Conservation (phyloP, 2,113 vertebrate genomes). For the Ailuropoda melanoleuca region DNA sequence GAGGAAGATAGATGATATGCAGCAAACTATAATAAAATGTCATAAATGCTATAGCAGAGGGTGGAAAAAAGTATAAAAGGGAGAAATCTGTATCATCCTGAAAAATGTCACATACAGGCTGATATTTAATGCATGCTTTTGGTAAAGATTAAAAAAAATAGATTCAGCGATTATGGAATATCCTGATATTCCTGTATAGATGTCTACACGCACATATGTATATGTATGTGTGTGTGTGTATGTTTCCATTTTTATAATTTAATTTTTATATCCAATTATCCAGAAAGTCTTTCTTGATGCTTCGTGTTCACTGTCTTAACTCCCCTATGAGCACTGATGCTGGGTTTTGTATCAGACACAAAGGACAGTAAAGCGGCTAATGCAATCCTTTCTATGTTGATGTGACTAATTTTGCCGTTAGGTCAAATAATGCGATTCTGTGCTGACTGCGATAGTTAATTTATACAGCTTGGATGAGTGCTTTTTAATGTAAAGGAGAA, state of each 20-base stretch:
- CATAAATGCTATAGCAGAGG: neutral
- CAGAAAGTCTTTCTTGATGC: neutral
- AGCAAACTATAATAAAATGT: neutral
- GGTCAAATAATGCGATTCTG: neutral
- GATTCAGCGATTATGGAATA: neutral
- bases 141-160: neutral
- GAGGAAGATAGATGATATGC: neutral
- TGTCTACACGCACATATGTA: neutral
- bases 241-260: neutral
- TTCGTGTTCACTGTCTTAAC: neutral
- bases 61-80: neutral
- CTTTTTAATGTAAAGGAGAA: conserved; percentile 3
- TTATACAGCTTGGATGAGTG: neutral
- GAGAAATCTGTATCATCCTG: neutral
- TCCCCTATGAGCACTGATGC: neutral
- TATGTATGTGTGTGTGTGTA: neutral
- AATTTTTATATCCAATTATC: neutral
- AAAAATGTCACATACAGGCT: neutral
- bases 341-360: neutral
- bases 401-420: neutral
- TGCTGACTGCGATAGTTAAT: neutral
- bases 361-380: neutral
- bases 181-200: neutral
- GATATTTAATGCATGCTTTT: neutral
- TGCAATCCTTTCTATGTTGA: conserved; percentile 1